A percentile compares a stretch with the other conserved stretches of the same genome.
These are phyloP conservation scores for Irena cyanogastra DNA, from an alignment of 2,113 vertebrate genomes.

Conservation along the genomic window DNA sequence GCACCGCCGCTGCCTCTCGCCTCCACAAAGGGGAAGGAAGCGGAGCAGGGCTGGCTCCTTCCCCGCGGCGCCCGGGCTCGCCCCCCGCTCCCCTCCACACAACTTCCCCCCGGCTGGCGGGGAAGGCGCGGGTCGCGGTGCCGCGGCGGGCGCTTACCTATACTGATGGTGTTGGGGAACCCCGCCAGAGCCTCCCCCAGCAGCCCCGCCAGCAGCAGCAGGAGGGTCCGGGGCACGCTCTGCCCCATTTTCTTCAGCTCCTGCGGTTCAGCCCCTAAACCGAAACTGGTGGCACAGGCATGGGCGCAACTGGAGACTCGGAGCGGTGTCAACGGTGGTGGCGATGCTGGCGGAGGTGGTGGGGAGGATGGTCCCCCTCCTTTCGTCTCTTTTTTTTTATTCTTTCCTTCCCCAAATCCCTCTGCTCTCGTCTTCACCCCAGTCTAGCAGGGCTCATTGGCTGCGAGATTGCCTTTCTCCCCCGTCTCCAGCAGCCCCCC, in stretches of 20 bases:
- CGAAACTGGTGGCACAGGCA: constrained; percentile 79
- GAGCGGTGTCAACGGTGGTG: constrained; percentile 29
- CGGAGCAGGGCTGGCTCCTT: not conserved
- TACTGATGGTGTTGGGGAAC: constrained; percentile 97
- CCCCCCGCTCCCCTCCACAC: not conserved
- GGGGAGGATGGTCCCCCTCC: not conserved
- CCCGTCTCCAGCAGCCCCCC: constrained; percentile 15
- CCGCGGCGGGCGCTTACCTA: constrained; percentile 80
- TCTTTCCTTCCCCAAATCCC: not conserved
- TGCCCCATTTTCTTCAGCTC: constrained; percentile 89
- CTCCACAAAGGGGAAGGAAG: not conserved
- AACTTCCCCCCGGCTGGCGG: not conserved
- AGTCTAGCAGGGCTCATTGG: constrained; percentile 67
- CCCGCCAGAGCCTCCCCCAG: constrained; percentile 82
- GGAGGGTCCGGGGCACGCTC: constrained; percentile 71
- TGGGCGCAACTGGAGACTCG: constrained; percentile 75
- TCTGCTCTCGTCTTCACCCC: constrained; percentile 61
- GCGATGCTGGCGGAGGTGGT: constrained; percentile 23
- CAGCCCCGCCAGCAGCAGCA: constrained; percentile 85
- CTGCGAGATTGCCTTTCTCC: constrained; percentile 50
- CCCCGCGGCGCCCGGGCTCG: not conserved
- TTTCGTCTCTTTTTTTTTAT: not conserved
- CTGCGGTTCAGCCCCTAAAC: constrained; percentile 80
- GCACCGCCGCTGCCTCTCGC: not conserved
- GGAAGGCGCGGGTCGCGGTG: not conserved